Conservation (phyloP, 2,797 vertebrate species). For the Ispidina picta region DNA sequence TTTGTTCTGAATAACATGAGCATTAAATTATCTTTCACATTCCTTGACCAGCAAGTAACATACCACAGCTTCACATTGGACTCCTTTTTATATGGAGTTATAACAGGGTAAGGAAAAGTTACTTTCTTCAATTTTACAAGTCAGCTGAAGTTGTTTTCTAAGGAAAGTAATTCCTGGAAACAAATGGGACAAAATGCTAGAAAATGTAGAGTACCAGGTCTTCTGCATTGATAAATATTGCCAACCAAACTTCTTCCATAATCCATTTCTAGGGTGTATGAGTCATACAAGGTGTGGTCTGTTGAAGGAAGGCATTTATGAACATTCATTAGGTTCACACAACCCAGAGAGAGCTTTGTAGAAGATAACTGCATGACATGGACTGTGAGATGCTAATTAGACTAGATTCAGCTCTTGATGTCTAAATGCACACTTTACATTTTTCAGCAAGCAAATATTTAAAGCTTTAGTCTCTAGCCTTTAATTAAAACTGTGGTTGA, state of each 20-base stretch:
- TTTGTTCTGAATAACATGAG: slow-evolving; percentile 68
- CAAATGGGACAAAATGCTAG: background rate
- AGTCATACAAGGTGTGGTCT: background rate
- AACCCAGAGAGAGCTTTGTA: background rate
- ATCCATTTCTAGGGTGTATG: background rate
- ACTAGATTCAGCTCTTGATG: background rate
- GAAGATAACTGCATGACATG: background rate
- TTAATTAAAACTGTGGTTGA: slow-evolving; percentile 74
- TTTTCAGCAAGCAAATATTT: slow-evolving; percentile 47
- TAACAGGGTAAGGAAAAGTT: slow-evolving; percentile 25
- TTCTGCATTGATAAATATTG: background rate
- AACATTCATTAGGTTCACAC: background rate
- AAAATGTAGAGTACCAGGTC: background rate
- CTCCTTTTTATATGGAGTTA: slow-evolving; percentile 43
- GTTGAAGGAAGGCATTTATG: background rate
- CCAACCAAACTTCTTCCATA: background rate
- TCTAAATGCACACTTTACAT: background rate
- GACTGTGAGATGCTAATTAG: slow-evolving; percentile 3
- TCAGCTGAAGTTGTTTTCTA: background rate
- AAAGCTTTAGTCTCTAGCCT: slow-evolving; percentile 43
- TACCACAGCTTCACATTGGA: slow-evolving; percentile 43
- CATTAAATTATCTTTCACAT: slow-evolving; percentile 68
- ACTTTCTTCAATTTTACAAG: slow-evolving; percentile 7
- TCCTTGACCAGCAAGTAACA: slow-evolving; percentile 65
- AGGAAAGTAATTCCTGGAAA: background rate